Conservation (phyloP, 2,888 invertebrate genomes). For the Synergus japonicus region DNA sequence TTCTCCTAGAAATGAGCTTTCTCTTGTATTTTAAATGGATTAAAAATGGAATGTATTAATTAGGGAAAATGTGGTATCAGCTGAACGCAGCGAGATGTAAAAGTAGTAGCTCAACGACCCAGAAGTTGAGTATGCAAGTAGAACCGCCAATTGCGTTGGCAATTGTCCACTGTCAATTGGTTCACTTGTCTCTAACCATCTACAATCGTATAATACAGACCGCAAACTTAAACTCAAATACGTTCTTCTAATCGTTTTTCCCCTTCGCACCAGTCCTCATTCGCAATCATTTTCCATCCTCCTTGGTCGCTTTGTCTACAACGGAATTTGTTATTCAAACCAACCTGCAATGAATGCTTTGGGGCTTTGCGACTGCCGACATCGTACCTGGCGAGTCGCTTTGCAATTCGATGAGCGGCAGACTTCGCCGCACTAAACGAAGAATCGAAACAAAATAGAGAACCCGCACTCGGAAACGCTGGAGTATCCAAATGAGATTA, state of each 20-base stretch:
- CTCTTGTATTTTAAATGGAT: no score
- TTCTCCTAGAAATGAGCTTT: no score
- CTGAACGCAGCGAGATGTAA: background rate
- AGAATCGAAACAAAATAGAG: slow-evolving; percentile 42
- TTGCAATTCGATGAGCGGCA: slow-evolving; percentile 55
- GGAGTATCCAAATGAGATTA: slow-evolving; percentile 38
- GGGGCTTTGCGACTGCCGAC: slow-evolving; percentile 38
- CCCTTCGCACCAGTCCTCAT: slow-evolving; percentile 41
- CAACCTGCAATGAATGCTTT: slow-evolving; percentile 46
- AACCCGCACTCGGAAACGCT: slow-evolving; percentile 26
- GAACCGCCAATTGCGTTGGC: slow-evolving; percentile 66
- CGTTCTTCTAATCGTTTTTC: slow-evolving; percentile 47
- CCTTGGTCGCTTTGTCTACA: slow-evolving; percentile 38
- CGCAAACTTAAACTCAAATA: slow-evolving; percentile 52
- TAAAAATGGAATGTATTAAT: background rate
- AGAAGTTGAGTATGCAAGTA: slow-evolving; percentile 54
- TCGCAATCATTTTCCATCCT: slow-evolving; percentile 52
- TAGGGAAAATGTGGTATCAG: background rate
- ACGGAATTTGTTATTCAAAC: slow-evolving; percentile 55
- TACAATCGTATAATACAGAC: slow-evolving; percentile 50
- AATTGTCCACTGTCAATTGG: slow-evolving; percentile 69
- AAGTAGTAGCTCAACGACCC: slow-evolving; percentile 55
- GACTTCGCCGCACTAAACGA: slow-evolving; percentile 43
- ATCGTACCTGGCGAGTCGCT: slow-evolving; percentile 42
- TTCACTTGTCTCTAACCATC: slow-evolving; percentile 64